Evolutionary conservation across 2,888 invertebrate genomes (phyloP).

Genomic region (Clusia tigrina): DNA sequence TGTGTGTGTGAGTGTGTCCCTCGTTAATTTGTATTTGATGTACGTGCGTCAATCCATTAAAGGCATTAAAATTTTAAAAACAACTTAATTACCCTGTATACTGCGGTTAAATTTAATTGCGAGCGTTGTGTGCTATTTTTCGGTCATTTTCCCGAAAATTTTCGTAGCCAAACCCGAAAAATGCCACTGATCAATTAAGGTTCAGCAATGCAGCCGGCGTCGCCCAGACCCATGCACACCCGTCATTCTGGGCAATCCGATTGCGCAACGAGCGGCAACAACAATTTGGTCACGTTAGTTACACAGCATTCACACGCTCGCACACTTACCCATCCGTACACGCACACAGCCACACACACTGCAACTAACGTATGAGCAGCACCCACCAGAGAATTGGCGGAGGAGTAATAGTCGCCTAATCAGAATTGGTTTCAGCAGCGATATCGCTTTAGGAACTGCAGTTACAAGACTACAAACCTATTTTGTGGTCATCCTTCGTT

Average conservation of each 20-base stretch:
- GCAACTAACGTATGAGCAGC: neutral
- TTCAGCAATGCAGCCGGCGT: conserved; percentile 22
- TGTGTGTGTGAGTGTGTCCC: no score
- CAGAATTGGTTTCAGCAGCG: no score
- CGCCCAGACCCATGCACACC: conserved; percentile 1
- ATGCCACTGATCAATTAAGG: conserved; percentile 35
- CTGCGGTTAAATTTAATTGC: conserved; percentile 31
- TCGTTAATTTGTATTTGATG: no score
- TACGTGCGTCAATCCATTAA: no score
- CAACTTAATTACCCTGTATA: conserved; percentile 24
- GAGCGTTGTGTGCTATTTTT: conserved; percentile 23
- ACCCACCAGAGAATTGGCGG: no score
- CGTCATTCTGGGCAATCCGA: conserved; percentile 1
- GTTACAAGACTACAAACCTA: no score
- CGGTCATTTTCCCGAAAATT: conserved; percentile 13
- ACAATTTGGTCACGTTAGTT: conserved; percentile 16
- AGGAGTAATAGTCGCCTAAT: no score
- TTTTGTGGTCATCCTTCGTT: no score
- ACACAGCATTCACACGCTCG: conserved; percentile 13
- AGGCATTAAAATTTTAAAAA: no score
- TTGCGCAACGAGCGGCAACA: conserved; percentile 13
- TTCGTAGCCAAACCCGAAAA: neutral
- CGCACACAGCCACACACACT: conserved; percentile 19
- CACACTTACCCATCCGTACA: conserved; percentile 5
- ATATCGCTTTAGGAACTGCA: no score